These are phyloP conservation scores for Diachasma alloeum DNA, from an alignment of 1,140 invertebrate genomes.

Conservation along the genomic window DNA sequence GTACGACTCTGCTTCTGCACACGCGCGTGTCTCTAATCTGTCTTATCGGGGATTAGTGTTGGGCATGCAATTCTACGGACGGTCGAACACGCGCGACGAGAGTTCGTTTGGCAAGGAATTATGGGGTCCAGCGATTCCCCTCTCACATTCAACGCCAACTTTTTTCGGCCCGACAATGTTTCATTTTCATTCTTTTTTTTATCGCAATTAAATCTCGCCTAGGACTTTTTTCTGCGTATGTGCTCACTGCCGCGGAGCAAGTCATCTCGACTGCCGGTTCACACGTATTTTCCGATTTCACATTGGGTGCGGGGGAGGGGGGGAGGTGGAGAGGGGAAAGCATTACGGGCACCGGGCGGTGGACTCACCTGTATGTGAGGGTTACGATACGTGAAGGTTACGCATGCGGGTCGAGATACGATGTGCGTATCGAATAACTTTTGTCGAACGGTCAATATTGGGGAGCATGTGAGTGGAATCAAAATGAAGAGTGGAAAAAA, in stretches of 20 bases:
- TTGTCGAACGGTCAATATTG: neutral
- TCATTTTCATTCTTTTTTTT: neutral
- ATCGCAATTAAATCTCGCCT: neutral
- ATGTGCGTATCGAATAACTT: neutral
- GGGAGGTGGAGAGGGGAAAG: too few species aligned
- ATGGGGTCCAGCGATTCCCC: neutral
- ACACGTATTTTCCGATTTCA: too few species aligned
- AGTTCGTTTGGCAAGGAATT: constrained; percentile 3
- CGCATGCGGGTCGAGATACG: neutral
- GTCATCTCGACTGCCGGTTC: too few species aligned
- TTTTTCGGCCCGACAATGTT: neutral
- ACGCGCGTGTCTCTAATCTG: neutral
- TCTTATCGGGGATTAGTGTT: constrained; percentile 6
- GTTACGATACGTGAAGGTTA: neutral
- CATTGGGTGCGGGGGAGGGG: too few species aligned
- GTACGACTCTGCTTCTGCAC: neutral
- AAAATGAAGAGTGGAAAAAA: neutral
- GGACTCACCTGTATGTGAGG: too few species aligned
- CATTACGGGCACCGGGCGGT: too few species aligned
- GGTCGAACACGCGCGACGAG: neutral
- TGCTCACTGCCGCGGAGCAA: too few species aligned
- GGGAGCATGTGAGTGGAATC: neutral
- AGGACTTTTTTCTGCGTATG: neutral
- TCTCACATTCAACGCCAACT: neutral
- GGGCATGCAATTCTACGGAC: constrained; percentile 4